Base-by-base conservation (phyloP, 1,140 invertebrate genomes). In the Anadara kagoshimensis region DNA sequence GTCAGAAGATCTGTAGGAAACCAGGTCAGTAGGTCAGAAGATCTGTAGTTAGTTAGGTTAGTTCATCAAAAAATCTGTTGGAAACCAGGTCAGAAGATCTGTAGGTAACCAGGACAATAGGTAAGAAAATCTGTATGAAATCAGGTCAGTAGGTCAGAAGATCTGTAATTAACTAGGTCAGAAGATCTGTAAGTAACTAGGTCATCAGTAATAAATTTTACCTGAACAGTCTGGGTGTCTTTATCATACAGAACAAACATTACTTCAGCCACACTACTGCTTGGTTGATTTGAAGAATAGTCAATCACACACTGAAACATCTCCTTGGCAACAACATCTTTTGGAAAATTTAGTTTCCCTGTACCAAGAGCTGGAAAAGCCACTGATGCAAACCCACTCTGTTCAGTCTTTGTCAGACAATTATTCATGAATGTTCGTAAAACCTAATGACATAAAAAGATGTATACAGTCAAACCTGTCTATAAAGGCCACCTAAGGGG, bases 301-400 rank as follows among this genome's bases (percentile, higher is more conserved):
- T 77, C 53, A 12, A 59, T 18, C 5, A 78, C 73, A 26, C 51
- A 49, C 18, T 73, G 26, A 45, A 67, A 82, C 80, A 84, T 84
- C 61, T 74, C 67, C 16, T 63, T 72, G 43, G 82, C 82, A 1
- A 81, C 82, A 26, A 79, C 12, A 51, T 77, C 77, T n/a, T 49
- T 62, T 22, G 82, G 82, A 44, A 75, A 78, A 22, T 63, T 56
- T 3, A 84, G 79, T 41, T 78, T 82, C 20, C 82, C 82, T 44
- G 82, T 80, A n/a, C 82, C 82, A 18, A 83, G 63, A 26, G 80
- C 82, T 18, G 82, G 82, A 24, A 84, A 73, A 4, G 80, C 76
- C n/a, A 84, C 70, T 49, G 74, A 75, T 36, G 14, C 41, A 24
- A 59, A 54, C 7, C 61, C 59, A 18, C 47, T 41, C 0, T 67